A percentile compares a stretch with the other conserved stretches of the same genome.
Evolutionary conservation across 2,888 invertebrate genomes (phyloP).

Genomic region (Bimastos eiseni): DNA sequence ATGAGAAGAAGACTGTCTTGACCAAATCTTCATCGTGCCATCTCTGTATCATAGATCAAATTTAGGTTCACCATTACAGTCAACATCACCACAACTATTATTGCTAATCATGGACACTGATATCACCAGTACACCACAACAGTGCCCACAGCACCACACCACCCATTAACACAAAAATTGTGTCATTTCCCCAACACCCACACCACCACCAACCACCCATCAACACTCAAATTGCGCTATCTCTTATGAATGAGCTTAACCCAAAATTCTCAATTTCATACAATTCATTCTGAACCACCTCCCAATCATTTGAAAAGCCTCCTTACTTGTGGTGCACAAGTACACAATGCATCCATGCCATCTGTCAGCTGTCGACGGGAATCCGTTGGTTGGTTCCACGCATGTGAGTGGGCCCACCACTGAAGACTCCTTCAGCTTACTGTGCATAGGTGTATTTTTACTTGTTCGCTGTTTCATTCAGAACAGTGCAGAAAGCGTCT

Average conservation of each 20-base stretch:
- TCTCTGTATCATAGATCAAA: neutral
- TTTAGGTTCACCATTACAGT: neutral
- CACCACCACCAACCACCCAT: neutral
- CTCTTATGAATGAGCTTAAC: neutral
- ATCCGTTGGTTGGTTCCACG: too few relatives aligned
- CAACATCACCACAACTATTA: neutral
- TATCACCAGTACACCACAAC: neutral
- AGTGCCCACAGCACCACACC: too few relatives aligned
- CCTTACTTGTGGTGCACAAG: neutral
- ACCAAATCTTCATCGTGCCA: constrained; percentile 21
- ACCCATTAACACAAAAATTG: neutral
- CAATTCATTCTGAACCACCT: neutral
- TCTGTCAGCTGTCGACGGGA: too few relatives aligned
- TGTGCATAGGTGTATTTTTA: too few relatives aligned
- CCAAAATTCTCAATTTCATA: neutral
- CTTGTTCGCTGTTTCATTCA: too few relatives aligned
- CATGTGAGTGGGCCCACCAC: too few relatives aligned
- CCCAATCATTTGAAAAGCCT: neutral
- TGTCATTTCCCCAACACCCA: neutral
- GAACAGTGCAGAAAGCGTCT: too few relatives aligned
- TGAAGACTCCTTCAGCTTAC: too few relatives aligned
- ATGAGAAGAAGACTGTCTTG: neutral
- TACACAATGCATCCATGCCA: neutral
- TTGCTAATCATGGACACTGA: neutral
- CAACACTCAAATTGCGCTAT: neutral